phyloP scores from a whole-genome alignment of 2,797 vertebrate genomes.

The Epinephelus awoara region DNA sequence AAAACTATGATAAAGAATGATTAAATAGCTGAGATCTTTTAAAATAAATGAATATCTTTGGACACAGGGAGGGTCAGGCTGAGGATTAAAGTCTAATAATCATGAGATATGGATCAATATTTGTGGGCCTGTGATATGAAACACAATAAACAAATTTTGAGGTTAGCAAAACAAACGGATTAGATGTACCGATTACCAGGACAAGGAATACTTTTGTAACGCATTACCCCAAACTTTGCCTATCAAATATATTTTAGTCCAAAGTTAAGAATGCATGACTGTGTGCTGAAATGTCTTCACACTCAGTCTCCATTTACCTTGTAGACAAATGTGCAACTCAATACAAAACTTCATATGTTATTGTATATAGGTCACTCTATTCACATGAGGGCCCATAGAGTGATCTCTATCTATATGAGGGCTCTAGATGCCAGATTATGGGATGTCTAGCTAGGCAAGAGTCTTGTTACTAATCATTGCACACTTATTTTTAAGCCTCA shows the following conservation, averaged over 20 bases:
- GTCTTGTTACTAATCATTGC: neutral
- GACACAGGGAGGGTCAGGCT: no score
- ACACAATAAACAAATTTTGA: no score
- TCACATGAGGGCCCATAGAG: slow-evolving; percentile 9
- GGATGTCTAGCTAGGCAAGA: slow-evolving; percentile 12
- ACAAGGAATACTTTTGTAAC: no score
- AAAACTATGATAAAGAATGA: no score
- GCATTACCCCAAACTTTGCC: no score
- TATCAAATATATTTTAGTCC: neutral
- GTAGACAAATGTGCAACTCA: neutral
- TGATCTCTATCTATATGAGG: slow-evolving; percentile 38
- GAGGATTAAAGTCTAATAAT: no score
- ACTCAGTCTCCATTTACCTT: neutral
- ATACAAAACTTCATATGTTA: neutral
- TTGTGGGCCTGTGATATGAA: no score
- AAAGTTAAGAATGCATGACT: neutral
- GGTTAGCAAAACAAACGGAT: no score
- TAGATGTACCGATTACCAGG: no score
- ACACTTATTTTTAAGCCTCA: neutral
- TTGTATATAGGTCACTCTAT: slow-evolving; percentile 2
- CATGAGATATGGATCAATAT: no score
- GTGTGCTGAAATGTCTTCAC: neutral
- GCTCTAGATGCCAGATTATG: slow-evolving; percentile 41
- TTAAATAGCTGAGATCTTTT: no score
- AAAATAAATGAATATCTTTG: no score